A percentile compares a stretch with the other conserved stretches of the same genome.
phyloP scores from a whole-genome alignment of 23 tunicate genomes.

The Clavelina lepadiformis region DNA sequence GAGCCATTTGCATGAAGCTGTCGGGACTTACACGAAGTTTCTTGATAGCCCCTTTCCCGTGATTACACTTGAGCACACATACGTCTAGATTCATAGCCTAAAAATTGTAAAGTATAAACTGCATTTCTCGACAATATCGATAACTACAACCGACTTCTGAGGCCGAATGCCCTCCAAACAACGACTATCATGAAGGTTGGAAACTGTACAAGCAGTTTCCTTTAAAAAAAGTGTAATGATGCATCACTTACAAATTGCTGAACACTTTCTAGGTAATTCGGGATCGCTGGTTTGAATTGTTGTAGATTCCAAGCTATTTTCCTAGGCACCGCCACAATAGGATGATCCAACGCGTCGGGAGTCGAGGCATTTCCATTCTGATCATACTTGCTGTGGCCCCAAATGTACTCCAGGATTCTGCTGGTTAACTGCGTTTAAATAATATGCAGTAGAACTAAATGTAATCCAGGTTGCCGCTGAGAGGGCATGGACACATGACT shows the following conservation, averaged over 20 bases:
- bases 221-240: too few species aligned
- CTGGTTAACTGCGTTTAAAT: constrained; percentile 75
- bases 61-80: constrained; percentile 23
- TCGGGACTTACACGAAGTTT: constrained; percentile 85
- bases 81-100: constrained; percentile 59
- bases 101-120: too few species aligned
- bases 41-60: constrained; percentile 86
- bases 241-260: constrained; percentile 43
- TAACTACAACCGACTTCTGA: too few species aligned
- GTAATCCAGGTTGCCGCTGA: too few species aligned
- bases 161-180: too few species aligned
- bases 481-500: too few species aligned
- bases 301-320: constrained; percentile 69
- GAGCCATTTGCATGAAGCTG: constrained; percentile 87
- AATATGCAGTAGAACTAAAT: too few species aligned
- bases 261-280: constrained; percentile 26
- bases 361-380: constrained; percentile 61
- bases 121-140: too few species aligned
- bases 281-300: constrained; percentile 25
- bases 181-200: too few species aligned
- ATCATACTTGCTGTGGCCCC: constrained; percentile 39
- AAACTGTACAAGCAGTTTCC: too few species aligned
- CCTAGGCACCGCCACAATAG: constrained; percentile 20
- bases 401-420: constrained; percentile 68
- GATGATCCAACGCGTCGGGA: constrained; percentile 21